phyloP scores from a whole-genome alignment of 2,113 vertebrate genomes.

The Tragelaphus strepsiceros region DNA sequence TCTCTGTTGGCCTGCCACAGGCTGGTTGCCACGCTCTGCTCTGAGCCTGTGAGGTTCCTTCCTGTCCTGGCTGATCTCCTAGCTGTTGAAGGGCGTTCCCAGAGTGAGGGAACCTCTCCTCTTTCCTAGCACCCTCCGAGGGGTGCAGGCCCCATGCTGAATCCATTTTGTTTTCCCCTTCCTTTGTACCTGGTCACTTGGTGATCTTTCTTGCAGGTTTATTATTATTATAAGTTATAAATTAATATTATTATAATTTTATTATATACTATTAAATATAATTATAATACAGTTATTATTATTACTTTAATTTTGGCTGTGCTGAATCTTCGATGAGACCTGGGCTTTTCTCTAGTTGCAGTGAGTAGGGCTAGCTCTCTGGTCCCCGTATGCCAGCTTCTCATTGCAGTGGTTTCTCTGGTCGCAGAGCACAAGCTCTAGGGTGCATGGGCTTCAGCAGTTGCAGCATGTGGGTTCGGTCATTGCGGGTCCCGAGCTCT shows the following conservation, averaged over 20 bases:
- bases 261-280: not conserved
- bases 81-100: not conserved
- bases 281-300: not conserved
- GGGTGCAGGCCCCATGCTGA: not conserved
- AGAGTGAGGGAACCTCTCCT: not conserved
- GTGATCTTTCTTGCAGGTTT: not conserved
- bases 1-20: not conserved
- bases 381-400: not conserved
- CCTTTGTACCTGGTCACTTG: not conserved
- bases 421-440: not conserved
- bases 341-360: not conserved
- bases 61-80: not conserved
- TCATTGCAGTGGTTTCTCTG: not conserved
- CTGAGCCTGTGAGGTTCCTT: not conserved
- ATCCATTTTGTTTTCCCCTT: not conserved
- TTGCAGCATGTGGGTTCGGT: accelerated
- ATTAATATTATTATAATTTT: not conserved
- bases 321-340: accelerated
- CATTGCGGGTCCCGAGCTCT: accelerated
- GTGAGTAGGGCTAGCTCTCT: not conserved
- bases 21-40: not conserved
- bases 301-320: not conserved
- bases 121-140: not conserved
- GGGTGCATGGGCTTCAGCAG: not conserved
- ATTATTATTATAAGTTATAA: not conserved